These are phyloP conservation scores for Calephelis virginiensis DNA, from an alignment of 1,140 invertebrate genomes.

Conservation along the genomic window DNA sequence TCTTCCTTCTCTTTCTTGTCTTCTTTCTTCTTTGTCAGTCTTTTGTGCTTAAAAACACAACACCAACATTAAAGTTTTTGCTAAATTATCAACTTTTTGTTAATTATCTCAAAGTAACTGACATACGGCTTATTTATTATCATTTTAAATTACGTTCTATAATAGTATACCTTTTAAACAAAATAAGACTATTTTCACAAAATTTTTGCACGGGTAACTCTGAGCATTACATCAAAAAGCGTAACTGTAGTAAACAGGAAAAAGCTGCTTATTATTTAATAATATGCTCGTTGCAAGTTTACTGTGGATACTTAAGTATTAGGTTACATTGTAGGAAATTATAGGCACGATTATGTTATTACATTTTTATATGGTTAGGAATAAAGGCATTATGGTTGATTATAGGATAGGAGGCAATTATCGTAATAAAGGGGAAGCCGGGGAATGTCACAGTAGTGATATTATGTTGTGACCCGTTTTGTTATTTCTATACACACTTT, in stretches of 20 bases:
- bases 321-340: constrained; percentile 8
- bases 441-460: background rate
- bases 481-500: no score
- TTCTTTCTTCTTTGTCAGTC: no score
- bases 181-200: no score
- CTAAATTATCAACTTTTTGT: no score
- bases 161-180: no score
- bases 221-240: background rate
- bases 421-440: background rate
- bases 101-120: no score
- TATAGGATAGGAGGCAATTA: background rate
- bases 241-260: background rate
- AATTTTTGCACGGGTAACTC: background rate
- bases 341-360: background rate
- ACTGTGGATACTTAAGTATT: background rate
- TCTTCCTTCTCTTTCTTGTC: no score
- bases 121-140: no score
- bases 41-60: no score
- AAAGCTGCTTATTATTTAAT: constrained; percentile 10
- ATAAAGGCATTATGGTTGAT: constrained; percentile 3
- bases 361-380: constrained; percentile 7
- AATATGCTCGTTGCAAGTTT: background rate
- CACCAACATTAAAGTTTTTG: no score
- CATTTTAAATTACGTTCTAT: no score
- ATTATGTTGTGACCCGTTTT: background rate